Base-by-base conservation (phyloP, 1,140 invertebrate genomes). In the Drosophila ambigua region DNA sequence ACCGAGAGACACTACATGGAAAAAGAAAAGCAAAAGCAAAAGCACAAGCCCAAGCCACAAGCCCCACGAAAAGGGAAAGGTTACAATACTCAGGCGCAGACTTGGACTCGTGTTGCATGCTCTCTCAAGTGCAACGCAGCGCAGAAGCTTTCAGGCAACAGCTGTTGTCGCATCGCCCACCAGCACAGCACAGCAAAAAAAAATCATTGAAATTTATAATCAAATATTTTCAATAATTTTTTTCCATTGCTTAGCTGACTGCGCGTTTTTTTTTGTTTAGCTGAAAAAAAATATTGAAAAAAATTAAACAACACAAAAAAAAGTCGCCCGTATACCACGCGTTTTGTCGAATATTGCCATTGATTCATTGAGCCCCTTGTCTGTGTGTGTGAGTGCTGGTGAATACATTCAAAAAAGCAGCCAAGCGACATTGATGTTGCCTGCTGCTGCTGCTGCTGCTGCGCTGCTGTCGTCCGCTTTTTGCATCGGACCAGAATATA, bases 381-480 rank as follows among this genome's bases (percentile, higher is more conserved):
- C 59, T 61, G 71, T 28, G 28, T 52, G 46, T 68, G 65, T 66
- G 28, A n/a, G 67, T 49, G 48, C 35, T 39, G 61, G 49, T 66
- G 50, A 61, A 68, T 65, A 64, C 58, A 76, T 69, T 58, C 61
- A 68, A 76, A 88, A 85, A 87, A 87, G 83, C 82, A 58, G 75
- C 83, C 83, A 82, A 87, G 83, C 83, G 82, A 85, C 82, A 85
- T 85, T 85, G 82, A 87, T 82, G 82, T 75, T 75, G 82, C 87
- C 82, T 73, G 68, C 48, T 67, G 65, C 44, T 85, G 81, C 81
- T 85, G 73, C 63, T 68, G 6, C 26, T 28, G 26, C 54, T 63
- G 24, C 60, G 51, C 46, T 62, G 43, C 55, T 77, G 41, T 39
- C 67, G 49, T 26, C 50, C 59, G 60, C 72, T 77, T 69, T 82